Base-by-base conservation (phyloP, 2,797 vertebrate genomes). In the Coendou prehensilis region DNA sequence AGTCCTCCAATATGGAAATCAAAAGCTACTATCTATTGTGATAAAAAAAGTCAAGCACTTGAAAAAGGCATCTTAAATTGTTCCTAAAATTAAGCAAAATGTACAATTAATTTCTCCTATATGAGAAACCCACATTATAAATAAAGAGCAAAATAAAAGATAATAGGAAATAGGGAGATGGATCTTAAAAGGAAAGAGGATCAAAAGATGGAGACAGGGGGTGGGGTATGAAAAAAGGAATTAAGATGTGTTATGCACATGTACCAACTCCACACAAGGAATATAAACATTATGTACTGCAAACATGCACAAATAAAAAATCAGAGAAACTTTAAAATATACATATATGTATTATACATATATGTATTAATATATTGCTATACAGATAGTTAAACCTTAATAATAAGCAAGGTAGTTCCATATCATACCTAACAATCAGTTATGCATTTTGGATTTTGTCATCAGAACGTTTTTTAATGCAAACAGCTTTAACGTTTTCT, bases 21-120 rank as follows among this genome's bases (percentile, higher is more conserved):
- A 97, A 91, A 97, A 95, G 30, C 54, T 85, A 84, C 41, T 67
- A 80, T 8, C 17, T 76, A 95, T 78, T 64, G 2, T 96, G 30
- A 88, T 78, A 85, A 93, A 87, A 84, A 93, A 97, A 94, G 61
- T 64, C 41, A 93, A 96, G 61, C 28, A 94, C 30, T 87, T 88
- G 57, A 75, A 95, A 96, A 97, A 87, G 33, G 22, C 47, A 96
- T 26, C 20, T 81, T 92, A 92, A 71, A 73, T 52, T 95, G 93
- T 17, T 93, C 45, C 20, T 83, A 93, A 93, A 94, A 91, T 82
- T 92, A 95, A 92, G 33, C 33, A 96, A 96, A 95, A 91, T 33
- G 41, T 63, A 45, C 28, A 81, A 56, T 92, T 89, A 87, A 59
- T 50, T 50, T 75, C 23, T 75, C 22, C 47, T 45, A 13, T 75